Base-by-base conservation (phyloP, 2,888 invertebrate species). In the Acrocyrtus sp. region DNA sequence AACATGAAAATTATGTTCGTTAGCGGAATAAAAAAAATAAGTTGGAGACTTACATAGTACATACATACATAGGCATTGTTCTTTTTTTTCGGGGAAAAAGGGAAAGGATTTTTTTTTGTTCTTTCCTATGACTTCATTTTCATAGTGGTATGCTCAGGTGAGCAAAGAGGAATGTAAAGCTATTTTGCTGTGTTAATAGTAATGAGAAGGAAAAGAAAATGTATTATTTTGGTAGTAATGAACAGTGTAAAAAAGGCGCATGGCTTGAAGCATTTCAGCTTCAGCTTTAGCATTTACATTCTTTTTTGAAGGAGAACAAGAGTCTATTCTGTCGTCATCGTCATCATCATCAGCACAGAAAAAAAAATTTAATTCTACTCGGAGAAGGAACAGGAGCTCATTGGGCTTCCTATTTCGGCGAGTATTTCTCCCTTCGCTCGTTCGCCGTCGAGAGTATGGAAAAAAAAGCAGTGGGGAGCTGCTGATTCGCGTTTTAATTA, bases 401-500 rank as follows among this genome's bases (percentile, higher is more conserved):
- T 58, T 61, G 61, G 68, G 58, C 67, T 68, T 60, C 68, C 58
- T 61, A 53, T n/a, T 5, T 2, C 39, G 56, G 34, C 56, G 45
- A 61, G 61, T 69, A 47, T 41, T 62, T 54, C 47, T 51, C 10
- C 26, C 39, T 53, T 45, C 53, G 43, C 62, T 50, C 17, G 61
- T 19, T 26, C 45, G 45, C 45, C 62, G 72, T 54, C 61, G 68
- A 74, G 61, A 70, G 56, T 21, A 45, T 17, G 45, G 60, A 27
- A 65, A 41, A 47, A 48, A 47, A 60, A 58, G 58, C 68, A 45
- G 72, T 53, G 69, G 67, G 58, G 68, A 72, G 68, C 43, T 61
- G 75, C 57, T 63, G 76, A 76, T 75, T 78, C 76, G 76, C 77
- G 73, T 72, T 75, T 74, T 79, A 79, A 79, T 79, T 79, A 79